These are phyloP conservation scores for Drosophila pegasa DNA, from an alignment of 2,888 invertebrate genomes.

Conservation along the genomic window DNA sequence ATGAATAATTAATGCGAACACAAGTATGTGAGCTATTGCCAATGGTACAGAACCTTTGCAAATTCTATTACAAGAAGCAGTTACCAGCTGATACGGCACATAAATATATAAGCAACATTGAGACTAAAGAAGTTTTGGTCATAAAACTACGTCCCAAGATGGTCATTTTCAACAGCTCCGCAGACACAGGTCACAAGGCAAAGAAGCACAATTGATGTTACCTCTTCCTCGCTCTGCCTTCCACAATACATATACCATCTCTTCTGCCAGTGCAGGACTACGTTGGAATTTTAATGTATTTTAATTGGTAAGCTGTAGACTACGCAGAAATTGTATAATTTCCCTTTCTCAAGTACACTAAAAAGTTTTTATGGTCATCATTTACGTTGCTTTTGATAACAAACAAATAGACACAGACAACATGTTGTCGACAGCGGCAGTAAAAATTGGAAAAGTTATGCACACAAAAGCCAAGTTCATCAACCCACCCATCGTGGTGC, in stretches of 20 bases:
- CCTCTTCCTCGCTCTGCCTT: constrained; percentile 24
- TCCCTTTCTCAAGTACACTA: constrained; percentile 49
- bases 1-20: constrained; percentile 70
- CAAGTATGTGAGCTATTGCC: constrained; percentile 38
- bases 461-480: constrained; percentile 41
- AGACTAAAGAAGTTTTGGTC: constrained; percentile 27
- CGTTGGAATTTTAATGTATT: constrained; percentile 56
- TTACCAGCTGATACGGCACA: constrained; percentile 36
- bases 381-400: constrained; percentile 54
- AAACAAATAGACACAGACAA: constrained; percentile 53
- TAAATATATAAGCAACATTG: constrained; percentile 62
- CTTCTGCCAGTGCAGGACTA: constrained; percentile 11
- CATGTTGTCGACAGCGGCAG: constrained; percentile 49
- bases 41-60: constrained; percentile 27
- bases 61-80: constrained; percentile 9
- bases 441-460: constrained; percentile 67
- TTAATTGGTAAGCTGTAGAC: constrained; percentile 58
- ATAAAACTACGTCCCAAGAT: constrained; percentile 62
- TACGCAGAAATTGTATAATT: constrained; percentile 30
- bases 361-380: constrained; percentile 74
- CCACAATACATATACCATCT: not conserved
- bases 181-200: constrained; percentile 35
- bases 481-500: not conserved
- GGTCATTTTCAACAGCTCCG: constrained; percentile 53
- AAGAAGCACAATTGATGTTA: constrained; percentile 47